Evolutionary conservation across 2,888 invertebrate genomes (phyloP).

Genomic region (Cephalotes varians): DNA sequence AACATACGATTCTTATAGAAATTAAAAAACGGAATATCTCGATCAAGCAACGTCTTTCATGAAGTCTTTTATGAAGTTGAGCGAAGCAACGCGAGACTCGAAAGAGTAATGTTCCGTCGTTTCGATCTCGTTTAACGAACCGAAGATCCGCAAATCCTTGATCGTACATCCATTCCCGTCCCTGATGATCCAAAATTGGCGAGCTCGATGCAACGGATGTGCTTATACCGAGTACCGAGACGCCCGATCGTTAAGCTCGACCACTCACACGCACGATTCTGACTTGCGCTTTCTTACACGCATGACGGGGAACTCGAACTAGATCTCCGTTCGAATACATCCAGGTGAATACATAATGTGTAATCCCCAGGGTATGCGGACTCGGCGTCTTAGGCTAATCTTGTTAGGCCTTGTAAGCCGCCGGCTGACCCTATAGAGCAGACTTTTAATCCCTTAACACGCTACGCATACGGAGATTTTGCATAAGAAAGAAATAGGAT

Average conservation of each 20-base stretch:
- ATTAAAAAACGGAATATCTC: not conserved
- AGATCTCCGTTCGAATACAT: conserved; percentile 82
- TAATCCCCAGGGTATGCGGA: conserved; percentile 85
- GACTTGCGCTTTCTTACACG: conserved; percentile 41
- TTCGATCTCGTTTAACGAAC: conserved; percentile 33
- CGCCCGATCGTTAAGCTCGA: conserved; percentile 41
- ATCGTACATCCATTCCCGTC: not conserved
- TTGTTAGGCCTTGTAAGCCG: conserved; percentile 85
- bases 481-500: conserved; percentile 85
- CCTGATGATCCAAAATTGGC: not conserved
- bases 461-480: conserved; percentile 81
- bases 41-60: not conserved
- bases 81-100: not conserved
- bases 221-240: conserved; percentile 8
- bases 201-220: conserved; percentile 11
- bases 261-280: conserved; percentile 11
- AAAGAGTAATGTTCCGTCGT: not conserved
- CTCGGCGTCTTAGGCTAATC: conserved; percentile 85
- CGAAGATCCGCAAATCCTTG: conserved; percentile 33
- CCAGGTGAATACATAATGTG: conserved; percentile 85
- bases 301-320: conserved; percentile 73
- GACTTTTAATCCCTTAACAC: conserved; percentile 85
- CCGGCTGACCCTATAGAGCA: conserved; percentile 82
- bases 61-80: not conserved
- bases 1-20: not conserved